phyloP scores from a whole-genome alignment of 2,113 vertebrate species.

The Myiozetetes cayanensis region DNA sequence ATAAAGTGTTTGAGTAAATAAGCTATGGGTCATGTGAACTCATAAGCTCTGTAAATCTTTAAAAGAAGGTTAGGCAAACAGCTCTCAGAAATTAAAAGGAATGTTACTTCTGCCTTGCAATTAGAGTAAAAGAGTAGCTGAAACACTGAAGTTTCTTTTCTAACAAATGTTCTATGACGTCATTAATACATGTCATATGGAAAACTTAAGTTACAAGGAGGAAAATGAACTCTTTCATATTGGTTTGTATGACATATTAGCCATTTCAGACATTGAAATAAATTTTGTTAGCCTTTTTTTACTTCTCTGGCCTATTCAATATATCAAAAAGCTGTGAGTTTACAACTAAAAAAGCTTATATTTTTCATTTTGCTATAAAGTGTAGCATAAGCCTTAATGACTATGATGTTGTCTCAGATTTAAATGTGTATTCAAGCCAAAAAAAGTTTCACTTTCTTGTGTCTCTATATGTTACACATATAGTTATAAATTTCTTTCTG shows the following conservation, averaged over 20 bases:
- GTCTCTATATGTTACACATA: not conserved
- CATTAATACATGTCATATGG: not conserved
- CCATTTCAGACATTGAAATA: not conserved
- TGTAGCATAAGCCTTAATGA: not conserved
- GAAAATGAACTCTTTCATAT: not conserved
- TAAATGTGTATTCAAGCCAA: not conserved
- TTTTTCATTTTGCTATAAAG: not conserved
- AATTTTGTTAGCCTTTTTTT: not conserved
- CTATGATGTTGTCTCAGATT: not conserved
- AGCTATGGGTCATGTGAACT: not conserved
- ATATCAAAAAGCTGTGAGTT: not conserved
- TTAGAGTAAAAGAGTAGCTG: not conserved
- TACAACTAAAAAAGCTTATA: not conserved
- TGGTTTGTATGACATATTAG: not conserved
- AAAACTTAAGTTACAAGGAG: not conserved
- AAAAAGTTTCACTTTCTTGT: not conserved
- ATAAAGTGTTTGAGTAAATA: not conserved
- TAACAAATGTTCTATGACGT: not conserved
- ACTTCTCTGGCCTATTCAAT: not conserved
- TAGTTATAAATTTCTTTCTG: not conserved
- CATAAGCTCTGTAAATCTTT: not conserved
- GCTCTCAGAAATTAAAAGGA: not conserved
- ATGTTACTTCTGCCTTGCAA: not conserved
- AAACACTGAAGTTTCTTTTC: not conserved
- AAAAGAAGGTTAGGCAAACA: not conserved